Conservation (phyloP, 92 coral and sea anemone species). For the Parazoanthus atlanticus region DNA sequence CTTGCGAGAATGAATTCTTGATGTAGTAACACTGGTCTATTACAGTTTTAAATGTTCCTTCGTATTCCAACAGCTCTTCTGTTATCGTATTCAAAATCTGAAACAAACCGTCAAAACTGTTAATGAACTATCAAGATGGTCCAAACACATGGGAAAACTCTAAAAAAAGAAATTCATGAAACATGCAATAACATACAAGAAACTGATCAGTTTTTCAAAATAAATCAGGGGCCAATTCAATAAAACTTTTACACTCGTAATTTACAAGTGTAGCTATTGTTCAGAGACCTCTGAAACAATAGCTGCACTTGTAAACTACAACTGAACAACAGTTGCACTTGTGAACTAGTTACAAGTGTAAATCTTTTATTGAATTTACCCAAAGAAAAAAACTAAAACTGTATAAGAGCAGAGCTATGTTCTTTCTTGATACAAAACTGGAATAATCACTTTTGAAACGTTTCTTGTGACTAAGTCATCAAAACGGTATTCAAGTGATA, state of each 20-base stretch:
- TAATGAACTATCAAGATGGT: background rate
- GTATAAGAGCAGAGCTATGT: no score
- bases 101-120: background rate
- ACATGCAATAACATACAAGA: background rate
- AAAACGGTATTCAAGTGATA: no score
- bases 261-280: background rate
- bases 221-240: no score
- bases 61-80: conserved; percentile 75
- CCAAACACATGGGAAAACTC: no score
- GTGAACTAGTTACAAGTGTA: background rate
- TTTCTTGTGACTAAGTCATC: no score
- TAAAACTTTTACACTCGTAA: no score
- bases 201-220: background rate
- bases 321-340: no score
- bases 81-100: conserved; percentile 92
- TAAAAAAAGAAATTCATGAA: no score
- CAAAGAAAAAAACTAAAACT: no score
- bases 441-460: background rate
- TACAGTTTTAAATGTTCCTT: conserved; percentile 85
- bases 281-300: no score
- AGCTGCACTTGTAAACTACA: background rate
- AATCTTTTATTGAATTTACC: no score
- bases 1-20: conserved; percentile 57
- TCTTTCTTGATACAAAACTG: background rate
- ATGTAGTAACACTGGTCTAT: conserved; percentile 89